phyloP scores from a whole-genome alignment of 2,113 vertebrate species.

The Syrmaticus mikado region DNA sequence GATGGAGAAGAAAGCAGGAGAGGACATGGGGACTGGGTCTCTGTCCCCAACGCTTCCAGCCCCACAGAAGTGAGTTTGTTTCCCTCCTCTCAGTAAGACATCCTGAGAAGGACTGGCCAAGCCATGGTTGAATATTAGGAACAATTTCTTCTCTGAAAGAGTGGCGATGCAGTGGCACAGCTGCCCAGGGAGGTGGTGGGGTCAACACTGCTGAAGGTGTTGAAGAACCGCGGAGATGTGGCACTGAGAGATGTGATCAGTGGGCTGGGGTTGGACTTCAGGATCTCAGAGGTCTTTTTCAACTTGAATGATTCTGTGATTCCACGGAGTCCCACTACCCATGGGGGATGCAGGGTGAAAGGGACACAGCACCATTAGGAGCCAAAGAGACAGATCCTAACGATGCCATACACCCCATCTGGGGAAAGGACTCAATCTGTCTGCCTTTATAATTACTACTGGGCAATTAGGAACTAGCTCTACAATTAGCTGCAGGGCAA shows the following conservation, averaged over 20 bases:
- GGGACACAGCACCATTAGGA: neutral
- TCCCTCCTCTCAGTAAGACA: neutral
- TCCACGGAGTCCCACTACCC: neutral
- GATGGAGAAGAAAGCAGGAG: neutral
- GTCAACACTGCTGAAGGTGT: no score
- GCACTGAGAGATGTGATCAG: no score
- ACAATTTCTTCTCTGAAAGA: no score
- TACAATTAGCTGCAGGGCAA: neutral
- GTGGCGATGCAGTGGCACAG: no score
- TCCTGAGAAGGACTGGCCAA: neutral
- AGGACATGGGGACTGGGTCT: neutral
- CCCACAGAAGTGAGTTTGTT: neutral
- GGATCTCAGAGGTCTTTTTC: no score
- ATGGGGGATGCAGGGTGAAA: rapidly evolving
- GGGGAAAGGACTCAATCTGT: neutral
- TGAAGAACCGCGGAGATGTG: no score
- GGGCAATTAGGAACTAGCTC: neutral
- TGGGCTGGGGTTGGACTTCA: no score
- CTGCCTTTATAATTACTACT: neutral
- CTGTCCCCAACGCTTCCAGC: neutral
- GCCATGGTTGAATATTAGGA: no score
- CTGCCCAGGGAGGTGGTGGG: no score
- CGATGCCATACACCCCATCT: neutral
- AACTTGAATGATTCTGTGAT: no score
- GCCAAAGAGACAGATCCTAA: neutral